A percentile compares a stretch with the other conserved stretches of the same genome.
phyloP scores from a whole-genome alignment of 1,140 invertebrate genomes.

The Hyles euphorbiae region DNA sequence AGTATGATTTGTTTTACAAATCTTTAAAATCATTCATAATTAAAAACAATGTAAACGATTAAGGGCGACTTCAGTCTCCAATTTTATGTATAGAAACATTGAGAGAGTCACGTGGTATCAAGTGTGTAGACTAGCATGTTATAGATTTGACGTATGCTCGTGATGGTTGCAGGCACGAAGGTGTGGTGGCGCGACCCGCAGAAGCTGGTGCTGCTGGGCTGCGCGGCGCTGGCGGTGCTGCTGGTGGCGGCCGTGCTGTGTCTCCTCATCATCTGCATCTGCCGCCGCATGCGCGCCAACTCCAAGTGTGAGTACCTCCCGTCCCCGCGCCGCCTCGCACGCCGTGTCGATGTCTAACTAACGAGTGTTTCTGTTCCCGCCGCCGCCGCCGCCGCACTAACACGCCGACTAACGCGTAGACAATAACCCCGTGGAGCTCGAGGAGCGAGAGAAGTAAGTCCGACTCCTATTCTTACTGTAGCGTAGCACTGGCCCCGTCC shows the following conservation, averaged over 20 bases:
- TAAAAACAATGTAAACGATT: too few species aligned
- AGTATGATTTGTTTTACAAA: too few species aligned
- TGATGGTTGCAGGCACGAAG: constrained; percentile 74
- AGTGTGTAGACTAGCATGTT: too few species aligned
- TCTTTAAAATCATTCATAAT: too few species aligned
- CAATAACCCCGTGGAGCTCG: constrained; percentile 86
- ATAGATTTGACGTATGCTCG: background rate
- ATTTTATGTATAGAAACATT: too few species aligned
- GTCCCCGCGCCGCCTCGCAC: background rate
- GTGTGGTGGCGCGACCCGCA: constrained; percentile 88
- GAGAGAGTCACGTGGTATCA: too few species aligned
- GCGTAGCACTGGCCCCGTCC: too few species aligned
- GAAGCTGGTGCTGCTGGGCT: constrained; percentile 85
- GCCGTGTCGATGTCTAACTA: background rate
- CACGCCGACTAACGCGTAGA: constrained; percentile 67
- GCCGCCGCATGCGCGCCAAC: constrained; percentile 84
- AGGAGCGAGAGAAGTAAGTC: constrained; percentile 91
- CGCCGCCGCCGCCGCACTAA: background rate
- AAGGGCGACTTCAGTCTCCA: too few species aligned
- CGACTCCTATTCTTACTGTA: background rate
- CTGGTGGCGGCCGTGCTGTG: constrained; percentile 88
- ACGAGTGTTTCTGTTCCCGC: constrained; percentile 1
- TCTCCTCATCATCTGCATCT: constrained; percentile 88
- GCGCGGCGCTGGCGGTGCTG: constrained; percentile 83
- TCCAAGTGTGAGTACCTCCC: constrained; percentile 90